These are phyloP conservation scores for Coregonus clupeaformis DNA, from an alignment of 2,113 vertebrate genomes.

Conservation along the genomic window DNA sequence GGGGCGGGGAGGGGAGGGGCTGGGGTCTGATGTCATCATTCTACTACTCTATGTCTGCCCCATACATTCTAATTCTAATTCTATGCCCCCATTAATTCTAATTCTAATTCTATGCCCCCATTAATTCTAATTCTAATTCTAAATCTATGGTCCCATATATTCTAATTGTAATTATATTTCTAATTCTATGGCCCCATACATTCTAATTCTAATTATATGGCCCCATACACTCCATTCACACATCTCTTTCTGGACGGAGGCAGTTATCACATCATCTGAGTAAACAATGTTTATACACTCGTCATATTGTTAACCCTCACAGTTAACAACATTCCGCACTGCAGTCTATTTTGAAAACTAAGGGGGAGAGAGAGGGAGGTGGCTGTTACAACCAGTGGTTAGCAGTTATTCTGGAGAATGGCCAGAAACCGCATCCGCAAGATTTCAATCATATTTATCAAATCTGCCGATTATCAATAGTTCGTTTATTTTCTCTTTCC, in stretches of 20 bases:
- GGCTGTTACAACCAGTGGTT: neutral
- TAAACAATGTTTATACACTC: neutral
- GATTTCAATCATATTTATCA: constrained; percentile 7
- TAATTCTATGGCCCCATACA: too few species aligned
- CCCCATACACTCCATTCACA: neutral
- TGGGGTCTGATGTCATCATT: too few species aligned
- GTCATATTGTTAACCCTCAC: neutral
- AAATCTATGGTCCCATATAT: too few species aligned
- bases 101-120: too few species aligned
- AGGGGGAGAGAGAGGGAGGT: too few species aligned
- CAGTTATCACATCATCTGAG: neutral
- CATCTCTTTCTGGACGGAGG: neutral
- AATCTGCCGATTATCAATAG: constrained; percentile 14
- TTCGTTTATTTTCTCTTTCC: constrained; percentile 5
- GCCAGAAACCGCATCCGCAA: neutral
- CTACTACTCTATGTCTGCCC: too few species aligned
- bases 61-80: too few species aligned
- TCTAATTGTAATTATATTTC: too few species aligned
- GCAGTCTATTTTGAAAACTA: neutral
- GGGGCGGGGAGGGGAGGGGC: too few species aligned
- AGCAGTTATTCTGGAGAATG: neutral
- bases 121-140: too few species aligned
- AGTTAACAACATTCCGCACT: neutral
- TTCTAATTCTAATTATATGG: too few species aligned
- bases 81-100: too few species aligned